Base-by-base conservation (phyloP, 1,140 invertebrate genomes). In the Arctopsyche grandis region DNA sequence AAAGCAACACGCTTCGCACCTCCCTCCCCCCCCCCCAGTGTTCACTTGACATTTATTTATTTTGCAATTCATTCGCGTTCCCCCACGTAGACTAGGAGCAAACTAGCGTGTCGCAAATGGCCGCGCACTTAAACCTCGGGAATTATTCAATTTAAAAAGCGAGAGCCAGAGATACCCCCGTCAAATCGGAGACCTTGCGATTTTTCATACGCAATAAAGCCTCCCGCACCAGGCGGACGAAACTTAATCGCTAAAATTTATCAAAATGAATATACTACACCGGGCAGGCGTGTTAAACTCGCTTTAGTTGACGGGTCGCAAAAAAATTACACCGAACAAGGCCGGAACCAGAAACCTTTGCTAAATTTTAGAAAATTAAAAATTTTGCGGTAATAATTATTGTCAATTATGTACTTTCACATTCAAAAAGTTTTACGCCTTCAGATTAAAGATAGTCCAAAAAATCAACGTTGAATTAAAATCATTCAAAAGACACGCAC, bases 1-100 rank as follows among this genome's bases (percentile, higher is more conserved):
- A 79, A 75, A 79, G 78, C 78, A 26, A 26, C 24, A 22, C 16
- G 4, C 21, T 19, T 19, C 9, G 4, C 58, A 22, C 58, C 16
- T 21, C 48, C 16, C 29, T 7, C 29, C 29, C 29, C 29, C 29
- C 29, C 19, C 38, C 69, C 4, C 77, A 19, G n/a, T n/a, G n/a
- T 29, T 44, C 9, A 73, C 60, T 60, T 75, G 78, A 79, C 78
- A 69, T 79, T 79, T 79, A 79, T 60, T 74, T 74, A 79, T 79
- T 79, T 79, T 48, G 69, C 46, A 69, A 78, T 70, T 70, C 77
- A 78, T 78, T 78, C 38, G 21, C 3, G 29, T 19, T 16, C 19
- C 21, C 4, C 56, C 22, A 60, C 9, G 74, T 75, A 26, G 21
- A 73, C 70, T 24, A 16, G 29, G 38, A 38, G 29, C 29, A 38